phyloP scores from a whole-genome alignment of 2,797 vertebrate species.

The Buceros bicornis region DNA sequence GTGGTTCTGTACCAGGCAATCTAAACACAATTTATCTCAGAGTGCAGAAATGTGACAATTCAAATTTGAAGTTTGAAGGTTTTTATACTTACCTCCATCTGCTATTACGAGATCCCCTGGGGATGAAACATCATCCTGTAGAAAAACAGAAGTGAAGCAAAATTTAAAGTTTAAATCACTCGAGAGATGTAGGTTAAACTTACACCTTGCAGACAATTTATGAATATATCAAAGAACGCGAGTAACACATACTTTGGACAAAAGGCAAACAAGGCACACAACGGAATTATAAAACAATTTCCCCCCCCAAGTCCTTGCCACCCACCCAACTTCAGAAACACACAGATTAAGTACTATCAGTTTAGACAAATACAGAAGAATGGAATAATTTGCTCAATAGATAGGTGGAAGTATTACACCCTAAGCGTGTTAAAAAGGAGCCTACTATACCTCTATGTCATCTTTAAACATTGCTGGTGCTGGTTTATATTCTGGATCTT shows the following conservation, averaged over 20 bases:
- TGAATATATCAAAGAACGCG: background rate
- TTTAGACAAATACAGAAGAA: background rate
- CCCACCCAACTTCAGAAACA: background rate
- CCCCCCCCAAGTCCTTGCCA: background rate
- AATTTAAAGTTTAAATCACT: background rate
- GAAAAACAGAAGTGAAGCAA: background rate
- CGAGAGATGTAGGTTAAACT: background rate
- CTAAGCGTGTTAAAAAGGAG: background rate
- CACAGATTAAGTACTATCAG: rapidly evolving
- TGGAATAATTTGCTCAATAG: background rate
- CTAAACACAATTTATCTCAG: background rate
- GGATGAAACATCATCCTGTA: conserved; percentile 95
- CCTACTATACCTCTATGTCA: conserved; percentile 91
- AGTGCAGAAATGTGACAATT: background rate
- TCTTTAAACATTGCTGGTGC: conserved; percentile 96
- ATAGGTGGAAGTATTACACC: background rate
- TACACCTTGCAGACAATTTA: background rate
- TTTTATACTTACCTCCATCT: conserved; percentile 84
- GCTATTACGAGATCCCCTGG: conserved; percentile 95
- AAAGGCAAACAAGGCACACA: background rate
- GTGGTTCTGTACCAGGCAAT: background rate
- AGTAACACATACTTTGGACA: background rate
- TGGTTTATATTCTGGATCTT: conserved; percentile 99
- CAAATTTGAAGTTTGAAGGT: background rate
- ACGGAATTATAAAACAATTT: background rate